Evolutionary conservation across 2,888 invertebrate species (phyloP).

Genomic region (Monopis laevigella): DNA sequence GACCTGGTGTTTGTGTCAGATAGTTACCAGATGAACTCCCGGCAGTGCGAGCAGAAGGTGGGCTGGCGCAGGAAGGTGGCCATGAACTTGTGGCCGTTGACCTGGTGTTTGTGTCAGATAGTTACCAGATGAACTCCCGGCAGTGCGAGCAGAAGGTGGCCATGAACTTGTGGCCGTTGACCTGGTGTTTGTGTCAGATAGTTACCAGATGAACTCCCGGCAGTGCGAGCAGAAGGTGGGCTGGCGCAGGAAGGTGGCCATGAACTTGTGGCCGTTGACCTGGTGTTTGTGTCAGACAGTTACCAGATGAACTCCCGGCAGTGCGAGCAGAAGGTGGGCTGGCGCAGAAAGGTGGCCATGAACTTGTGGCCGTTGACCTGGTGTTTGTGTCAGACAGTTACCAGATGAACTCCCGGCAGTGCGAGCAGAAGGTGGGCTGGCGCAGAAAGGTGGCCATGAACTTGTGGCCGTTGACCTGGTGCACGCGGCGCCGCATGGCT

Average conservation of each 20-base stretch:
- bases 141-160: conserved; percentile 98
- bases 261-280: conserved; percentile 98
- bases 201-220: conserved; percentile 98
- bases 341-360: conserved; percentile 98
- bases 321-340: conserved; percentile 99
- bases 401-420: conserved; percentile 99
- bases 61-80: conserved; percentile 98
- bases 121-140: conserved; percentile 98
- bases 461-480: conserved; percentile 98
- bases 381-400: too few species aligned
- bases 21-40: conserved; percentile 99
- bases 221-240: conserved; percentile 99
- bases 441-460: conserved; percentile 99
- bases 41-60: conserved; percentile 99
- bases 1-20: too few species aligned
- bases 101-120: too few species aligned
- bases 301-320: conserved; percentile 99
- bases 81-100: conserved; percentile 99
- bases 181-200: too few species aligned
- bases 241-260: conserved; percentile 98
- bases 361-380: conserved; percentile 99
- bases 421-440: conserved; percentile 99
- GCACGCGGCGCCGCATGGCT: conserved; percentile 97
- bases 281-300: too few species aligned
- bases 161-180: conserved; percentile 99